These are phyloP conservation scores for Drosophila subquinaria DNA, from an alignment of 2,888 invertebrate species.

Conservation along the genomic window DNA sequence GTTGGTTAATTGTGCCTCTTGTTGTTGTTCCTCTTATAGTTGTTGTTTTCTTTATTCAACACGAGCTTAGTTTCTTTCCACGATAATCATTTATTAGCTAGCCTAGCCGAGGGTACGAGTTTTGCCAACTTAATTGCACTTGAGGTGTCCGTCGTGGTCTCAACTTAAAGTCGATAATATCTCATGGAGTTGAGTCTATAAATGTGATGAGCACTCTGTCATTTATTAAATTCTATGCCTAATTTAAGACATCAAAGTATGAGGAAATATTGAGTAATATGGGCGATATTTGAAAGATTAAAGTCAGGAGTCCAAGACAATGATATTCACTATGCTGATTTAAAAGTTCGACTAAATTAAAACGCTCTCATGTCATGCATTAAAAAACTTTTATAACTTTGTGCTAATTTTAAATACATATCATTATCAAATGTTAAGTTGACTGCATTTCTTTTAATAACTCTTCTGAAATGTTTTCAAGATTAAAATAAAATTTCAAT, in stretches of 20 bases:
- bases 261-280: neutral
- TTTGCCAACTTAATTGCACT: constrained; percentile 58
- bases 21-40: constrained; percentile 5
- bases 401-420: too few relatives aligned
- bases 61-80: constrained; percentile 24
- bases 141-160: constrained; percentile 46
- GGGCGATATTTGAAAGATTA: neutral
- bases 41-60: constrained; percentile 22
- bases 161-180: constrained; percentile 11
- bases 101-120: constrained; percentile 11
- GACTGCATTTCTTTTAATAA: too few relatives aligned
- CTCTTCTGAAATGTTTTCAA: too few relatives aligned
- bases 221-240: neutral
- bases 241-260: neutral
- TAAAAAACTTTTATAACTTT: too few relatives aligned
- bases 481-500: too few relatives aligned
- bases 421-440: too few relatives aligned
- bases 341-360: too few relatives aligned
- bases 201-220: neutral
- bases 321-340: too few relatives aligned
- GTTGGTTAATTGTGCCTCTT: constrained; percentile 70
- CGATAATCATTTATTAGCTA: constrained; percentile 37
- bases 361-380: too few relatives aligned
- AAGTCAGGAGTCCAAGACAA: too few relatives aligned
- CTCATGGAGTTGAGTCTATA: neutral